Evolutionary conservation across 2,113 vertebrate species (phyloP).

Genomic region (Aspidoscelis tigris): DNA sequence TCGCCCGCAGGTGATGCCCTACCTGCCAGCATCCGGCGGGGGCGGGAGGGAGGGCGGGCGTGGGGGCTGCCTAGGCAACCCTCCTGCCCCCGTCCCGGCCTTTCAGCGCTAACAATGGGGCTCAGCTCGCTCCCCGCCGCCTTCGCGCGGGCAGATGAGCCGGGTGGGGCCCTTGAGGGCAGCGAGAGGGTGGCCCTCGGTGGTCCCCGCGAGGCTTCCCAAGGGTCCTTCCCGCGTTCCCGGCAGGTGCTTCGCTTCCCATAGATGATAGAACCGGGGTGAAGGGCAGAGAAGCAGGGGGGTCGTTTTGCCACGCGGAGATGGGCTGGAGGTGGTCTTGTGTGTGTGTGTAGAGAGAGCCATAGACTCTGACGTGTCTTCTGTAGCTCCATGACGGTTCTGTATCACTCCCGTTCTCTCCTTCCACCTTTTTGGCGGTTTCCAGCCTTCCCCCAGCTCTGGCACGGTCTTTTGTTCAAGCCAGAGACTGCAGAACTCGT

Average conservation of each 20-base stretch:
- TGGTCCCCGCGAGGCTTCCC: background rate
- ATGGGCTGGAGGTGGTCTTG: background rate
- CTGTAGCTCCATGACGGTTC: background rate
- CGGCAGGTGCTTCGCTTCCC: background rate
- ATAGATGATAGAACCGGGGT: background rate
- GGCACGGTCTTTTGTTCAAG: conserved; percentile 12
- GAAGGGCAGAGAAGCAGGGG: background rate
- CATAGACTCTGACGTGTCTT: background rate
- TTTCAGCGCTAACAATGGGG: conserved; percentile 23
- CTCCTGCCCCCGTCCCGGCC: background rate
- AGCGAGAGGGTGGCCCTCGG: background rate
- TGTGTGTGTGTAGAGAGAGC: background rate
- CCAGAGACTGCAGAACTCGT: background rate
- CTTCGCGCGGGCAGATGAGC: background rate
- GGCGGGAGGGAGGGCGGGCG: background rate
- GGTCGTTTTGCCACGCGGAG: background rate
- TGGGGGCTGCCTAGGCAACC: background rate
- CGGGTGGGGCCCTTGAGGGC: conserved; percentile 16
- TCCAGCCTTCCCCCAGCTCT: background rate
- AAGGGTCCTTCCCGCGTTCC: background rate
- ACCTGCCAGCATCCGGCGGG: background rate
- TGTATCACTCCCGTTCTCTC: background rate
- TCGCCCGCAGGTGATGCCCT: background rate
- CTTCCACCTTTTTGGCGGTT: background rate
- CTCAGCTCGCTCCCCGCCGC: background rate